These are phyloP conservation scores for Polietes domitor DNA, from an alignment of 2,888 invertebrate genomes.

Conservation along the genomic window DNA sequence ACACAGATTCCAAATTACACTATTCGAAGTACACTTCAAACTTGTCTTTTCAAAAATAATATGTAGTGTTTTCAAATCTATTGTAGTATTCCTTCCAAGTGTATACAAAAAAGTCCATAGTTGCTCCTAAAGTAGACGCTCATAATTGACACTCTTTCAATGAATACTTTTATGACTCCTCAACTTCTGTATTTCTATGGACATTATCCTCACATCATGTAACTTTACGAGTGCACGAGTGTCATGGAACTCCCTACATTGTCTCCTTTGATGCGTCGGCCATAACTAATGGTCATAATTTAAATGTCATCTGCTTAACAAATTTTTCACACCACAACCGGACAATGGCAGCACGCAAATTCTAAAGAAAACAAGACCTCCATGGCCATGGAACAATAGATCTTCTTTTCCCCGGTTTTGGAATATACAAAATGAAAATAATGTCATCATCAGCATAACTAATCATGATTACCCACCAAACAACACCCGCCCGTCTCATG, in stretches of 20 bases:
- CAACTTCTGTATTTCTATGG: not conserved
- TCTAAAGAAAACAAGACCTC: not conserved
- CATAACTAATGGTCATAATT: slow-evolving; percentile 57
- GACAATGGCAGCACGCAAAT: slow-evolving; percentile 28
- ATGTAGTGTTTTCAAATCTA: too few relatives aligned
- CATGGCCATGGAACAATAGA: slow-evolving; percentile 11
- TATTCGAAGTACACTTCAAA: too few relatives aligned
- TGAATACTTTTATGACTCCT: not conserved
- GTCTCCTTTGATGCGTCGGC: slow-evolving; percentile 38
- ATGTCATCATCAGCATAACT: slow-evolving; percentile 51
- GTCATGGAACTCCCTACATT: not conserved
- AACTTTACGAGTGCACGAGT: not conserved
- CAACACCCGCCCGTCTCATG: slow-evolving; percentile 47
- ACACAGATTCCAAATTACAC: too few relatives aligned
- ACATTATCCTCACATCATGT: slow-evolving; percentile 3
- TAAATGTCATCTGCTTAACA: slow-evolving; percentile 58
- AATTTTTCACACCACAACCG: slow-evolving; percentile 55
- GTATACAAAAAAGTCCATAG: too few relatives aligned
- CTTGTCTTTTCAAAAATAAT: too few relatives aligned
- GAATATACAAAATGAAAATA: slow-evolving; percentile 19
- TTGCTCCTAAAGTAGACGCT: too few relatives aligned
- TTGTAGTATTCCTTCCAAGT: too few relatives aligned
- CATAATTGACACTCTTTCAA: too few relatives aligned
- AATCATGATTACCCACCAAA: slow-evolving; percentile 50
- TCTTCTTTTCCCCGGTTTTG: not conserved